Base-by-base conservation (phyloP, 23 tunicate genomes). In the Oikopleura dioica region DNA sequence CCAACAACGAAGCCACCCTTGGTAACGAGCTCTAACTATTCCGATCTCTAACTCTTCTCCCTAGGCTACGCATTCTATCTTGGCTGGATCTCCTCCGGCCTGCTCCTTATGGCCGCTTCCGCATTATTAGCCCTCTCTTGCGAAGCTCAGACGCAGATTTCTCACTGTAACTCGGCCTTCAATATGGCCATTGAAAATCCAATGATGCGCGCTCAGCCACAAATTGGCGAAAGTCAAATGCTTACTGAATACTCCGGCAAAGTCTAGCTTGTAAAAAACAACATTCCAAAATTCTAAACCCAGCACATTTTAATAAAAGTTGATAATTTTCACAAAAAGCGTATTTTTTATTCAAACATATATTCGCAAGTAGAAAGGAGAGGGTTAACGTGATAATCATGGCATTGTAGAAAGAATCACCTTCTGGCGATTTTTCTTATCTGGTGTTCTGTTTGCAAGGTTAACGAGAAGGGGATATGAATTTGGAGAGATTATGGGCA, bases 21-120 rank as follows among this genome's bases (percentile, higher is more conserved):
- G 72, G 72, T 63, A 63, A 63, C 26, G 72, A 23, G 16, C 9
- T 44, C 16, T 9, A 44, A 44, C 9, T 44, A 44, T 44, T 16
- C 55, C 16, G 16, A 44, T 44, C 55, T 9, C 9, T 9, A 44
- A 9, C 16, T 9, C 16, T 44, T 44, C 16, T 44, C 55, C 16
- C 26, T 63, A 63, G 72, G 72, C 26, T 63, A 31, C 30, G 26
- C 30, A 12, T 63, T 63, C 26, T 63, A 63, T 28, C 30, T 63
- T 28, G 72, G 72, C 33, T 63, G 72, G 72, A 63, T 63, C 26
- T 23, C 30, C 4, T 63, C 72, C 5, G 72, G 72, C 30, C 26
- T 63, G 33, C 33, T 63, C 4, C 72, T 63, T 24, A 63, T 63
- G 72, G 72, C 72, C 2, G 72, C 72, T 63, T 63, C 72, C 4